A percentile compares a stretch with the other conserved stretches of the same genome.
Conservation (phyloP, 2,888 invertebrate species). For the Chaetoderma sp. region DNA sequence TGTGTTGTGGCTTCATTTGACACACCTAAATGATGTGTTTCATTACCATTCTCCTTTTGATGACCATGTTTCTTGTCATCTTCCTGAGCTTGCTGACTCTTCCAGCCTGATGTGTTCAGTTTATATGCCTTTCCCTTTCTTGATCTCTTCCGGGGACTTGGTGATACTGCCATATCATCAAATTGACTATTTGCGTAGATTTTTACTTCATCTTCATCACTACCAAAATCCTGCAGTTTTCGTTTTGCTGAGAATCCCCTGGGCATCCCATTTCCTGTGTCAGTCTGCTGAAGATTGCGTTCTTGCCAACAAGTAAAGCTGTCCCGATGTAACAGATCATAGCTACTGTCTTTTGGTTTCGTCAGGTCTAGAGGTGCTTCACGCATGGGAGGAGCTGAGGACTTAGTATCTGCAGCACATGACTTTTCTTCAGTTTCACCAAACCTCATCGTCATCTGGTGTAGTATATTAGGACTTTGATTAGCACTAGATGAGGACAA, state of each 20-base stretch:
- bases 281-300: not conserved
- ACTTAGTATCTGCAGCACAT: not conserved
- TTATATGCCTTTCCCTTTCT: slow-evolving; percentile 90
- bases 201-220: slow-evolving; percentile 27
- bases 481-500: too few species aligned
- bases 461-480: slow-evolving; percentile 51
- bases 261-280: slow-evolving; percentile 11
- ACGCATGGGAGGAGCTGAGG: not conserved
- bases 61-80: not conserved
- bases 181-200: slow-evolving; percentile 39
- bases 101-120: slow-evolving; percentile 74
- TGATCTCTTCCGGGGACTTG: slow-evolving; percentile 75
- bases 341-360: slow-evolving; percentile 37
- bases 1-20: too few species aligned
- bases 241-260: not conserved
- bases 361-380: slow-evolving; percentile 62
- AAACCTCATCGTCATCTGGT: slow-evolving; percentile 61
- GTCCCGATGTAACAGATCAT: too few species aligned
- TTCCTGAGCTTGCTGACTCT: slow-evolving; percentile 51
- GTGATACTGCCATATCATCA: slow-evolving; percentile 56
- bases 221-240: not conserved
- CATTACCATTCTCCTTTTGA: not conserved
- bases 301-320: not conserved
- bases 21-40: too few species aligned
- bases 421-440: slow-evolving; percentile 25